phyloP scores from a whole-genome alignment of 2,113 vertebrate genomes.

The Alexandromys fortis region DNA sequence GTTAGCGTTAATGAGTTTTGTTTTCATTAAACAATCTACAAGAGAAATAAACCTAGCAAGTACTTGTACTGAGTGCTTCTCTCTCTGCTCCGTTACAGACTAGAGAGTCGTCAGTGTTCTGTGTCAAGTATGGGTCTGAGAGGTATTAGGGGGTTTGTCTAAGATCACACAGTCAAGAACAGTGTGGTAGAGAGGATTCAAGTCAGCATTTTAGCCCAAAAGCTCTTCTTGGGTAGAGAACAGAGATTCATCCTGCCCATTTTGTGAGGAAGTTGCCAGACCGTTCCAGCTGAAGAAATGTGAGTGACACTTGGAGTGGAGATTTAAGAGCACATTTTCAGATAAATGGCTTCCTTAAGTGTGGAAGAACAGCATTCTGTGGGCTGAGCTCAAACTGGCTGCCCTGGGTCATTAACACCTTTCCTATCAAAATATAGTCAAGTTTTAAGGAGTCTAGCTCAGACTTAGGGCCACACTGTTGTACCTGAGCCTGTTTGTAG shows the following conservation, averaged over 20 bases:
- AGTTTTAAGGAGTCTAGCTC: not conserved
- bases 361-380: not conserved
- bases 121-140: not conserved
- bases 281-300: not conserved
- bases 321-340: not conserved
- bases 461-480: not conserved
- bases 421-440: not conserved
- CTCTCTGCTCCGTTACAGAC: not conserved
- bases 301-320: not conserved
- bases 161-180: not conserved
- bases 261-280: not conserved
- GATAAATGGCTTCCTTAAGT: not conserved
- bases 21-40: not conserved
- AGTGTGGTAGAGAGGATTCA: not conserved
- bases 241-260: not conserved
- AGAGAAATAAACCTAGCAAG: not conserved
- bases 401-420: not conserved
- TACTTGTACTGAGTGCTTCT: not conserved
- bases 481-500: not conserved
- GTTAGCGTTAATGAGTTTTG: conserved; percentile 14
- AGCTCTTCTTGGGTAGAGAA: not conserved
- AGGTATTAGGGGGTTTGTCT: not conserved
- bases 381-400: not conserved
- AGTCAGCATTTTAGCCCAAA: not conserved
- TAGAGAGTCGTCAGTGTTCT: not conserved